These are phyloP conservation scores for Neopipo cinnamomea DNA, from an alignment of 2,113 vertebrate species.

Conservation along the genomic window DNA sequence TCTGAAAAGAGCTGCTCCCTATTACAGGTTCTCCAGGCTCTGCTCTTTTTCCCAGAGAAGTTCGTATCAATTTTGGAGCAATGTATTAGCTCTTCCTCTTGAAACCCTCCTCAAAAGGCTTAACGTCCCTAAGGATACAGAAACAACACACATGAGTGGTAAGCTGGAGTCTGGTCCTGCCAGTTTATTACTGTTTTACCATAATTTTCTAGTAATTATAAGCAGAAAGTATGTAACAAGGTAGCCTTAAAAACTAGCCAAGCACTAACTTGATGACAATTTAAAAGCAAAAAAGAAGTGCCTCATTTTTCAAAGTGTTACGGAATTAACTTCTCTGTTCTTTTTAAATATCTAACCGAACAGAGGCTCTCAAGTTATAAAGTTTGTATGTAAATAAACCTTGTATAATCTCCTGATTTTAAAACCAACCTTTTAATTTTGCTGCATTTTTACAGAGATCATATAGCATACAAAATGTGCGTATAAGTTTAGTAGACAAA, in stretches of 20 bases:
- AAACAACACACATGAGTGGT: conserved; percentile 38
- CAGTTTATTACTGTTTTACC: neutral
- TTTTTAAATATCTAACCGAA: neutral
- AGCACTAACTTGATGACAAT: neutral
- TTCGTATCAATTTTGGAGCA: neutral
- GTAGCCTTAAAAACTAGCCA: neutral
- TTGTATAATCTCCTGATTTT: neutral
- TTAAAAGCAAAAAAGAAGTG: neutral
- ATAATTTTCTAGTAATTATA: neutral
- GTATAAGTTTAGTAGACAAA: neutral
- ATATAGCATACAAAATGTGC: neutral
- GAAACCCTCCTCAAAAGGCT: conserved; percentile 5
- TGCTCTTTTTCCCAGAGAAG: neutral
- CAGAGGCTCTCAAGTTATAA: neutral
- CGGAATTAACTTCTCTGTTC: neutral
- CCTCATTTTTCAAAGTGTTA: neutral
- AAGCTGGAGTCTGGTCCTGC: neutral
- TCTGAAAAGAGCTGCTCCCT: conserved; percentile 19
- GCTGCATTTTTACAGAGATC: neutral
- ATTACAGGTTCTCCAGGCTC: conserved; percentile 5
- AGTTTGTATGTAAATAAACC: neutral
- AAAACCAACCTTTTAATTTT: neutral
- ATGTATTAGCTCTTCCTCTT: conserved; percentile 36
- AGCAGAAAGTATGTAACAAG: neutral
- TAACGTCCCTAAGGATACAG: conserved; percentile 57